phyloP scores from a whole-genome alignment of 1,140 invertebrate species.

The Druon quercuslanigerum region DNA sequence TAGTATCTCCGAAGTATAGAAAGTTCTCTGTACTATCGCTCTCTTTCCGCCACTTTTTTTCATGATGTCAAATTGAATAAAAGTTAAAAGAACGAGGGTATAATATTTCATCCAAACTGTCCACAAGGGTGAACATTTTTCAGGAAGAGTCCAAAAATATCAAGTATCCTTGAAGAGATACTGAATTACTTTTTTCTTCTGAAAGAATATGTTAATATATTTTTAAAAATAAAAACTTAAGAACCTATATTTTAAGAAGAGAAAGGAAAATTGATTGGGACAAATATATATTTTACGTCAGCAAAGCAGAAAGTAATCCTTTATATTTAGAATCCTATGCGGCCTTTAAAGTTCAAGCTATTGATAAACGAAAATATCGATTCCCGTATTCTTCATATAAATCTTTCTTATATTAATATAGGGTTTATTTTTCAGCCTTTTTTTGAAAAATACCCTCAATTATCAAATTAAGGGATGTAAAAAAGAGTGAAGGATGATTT shows the following conservation, averaged over 20 bases:
- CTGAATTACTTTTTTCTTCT: background rate
- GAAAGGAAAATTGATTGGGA: background rate
- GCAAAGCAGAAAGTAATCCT: background rate
- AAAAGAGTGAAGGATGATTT: too few species aligned
- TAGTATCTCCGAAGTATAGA: background rate
- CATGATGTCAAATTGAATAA: constrained; percentile 1
- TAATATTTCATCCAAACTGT: constrained; percentile 2
- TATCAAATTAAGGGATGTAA: too few species aligned
- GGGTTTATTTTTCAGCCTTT: too few species aligned
- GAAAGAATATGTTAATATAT: background rate
- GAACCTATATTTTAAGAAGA: background rate
- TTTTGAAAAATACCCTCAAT: too few species aligned
- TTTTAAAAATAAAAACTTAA: too few species aligned
- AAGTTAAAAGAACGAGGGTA: constrained; percentile 15
- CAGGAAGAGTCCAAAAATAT: background rate
- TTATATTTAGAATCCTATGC: background rate
- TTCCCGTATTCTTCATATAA: background rate
- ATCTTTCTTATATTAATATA: background rate
- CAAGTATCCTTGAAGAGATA: background rate
- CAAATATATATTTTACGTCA: background rate
- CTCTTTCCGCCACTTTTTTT: background rate
- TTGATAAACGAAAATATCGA: background rate
- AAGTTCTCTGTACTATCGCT: background rate
- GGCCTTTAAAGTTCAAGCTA: background rate
- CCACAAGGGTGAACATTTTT: background rate